Percentiles rank a stretch among this genome's conserved stretches.
Evolutionary conservation across 2,797 vertebrate species (phyloP).

Genomic region (Tinamus major): DNA sequence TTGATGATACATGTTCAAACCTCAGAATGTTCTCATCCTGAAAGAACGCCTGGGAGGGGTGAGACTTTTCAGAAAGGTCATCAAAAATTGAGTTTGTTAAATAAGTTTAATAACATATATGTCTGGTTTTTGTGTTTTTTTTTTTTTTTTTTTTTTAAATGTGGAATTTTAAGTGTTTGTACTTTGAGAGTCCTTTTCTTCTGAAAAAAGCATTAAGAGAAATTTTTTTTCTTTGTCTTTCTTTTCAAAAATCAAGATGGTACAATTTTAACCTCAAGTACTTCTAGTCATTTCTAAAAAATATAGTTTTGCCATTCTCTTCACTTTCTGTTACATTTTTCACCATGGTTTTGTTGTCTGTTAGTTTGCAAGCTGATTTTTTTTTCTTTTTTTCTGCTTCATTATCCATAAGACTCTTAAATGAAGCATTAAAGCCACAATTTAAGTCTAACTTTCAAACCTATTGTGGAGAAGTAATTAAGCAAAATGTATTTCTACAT

Average conservation of each 20-base stretch:
- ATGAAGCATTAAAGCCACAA: constrained; percentile 19
- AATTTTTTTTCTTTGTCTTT: background rate
- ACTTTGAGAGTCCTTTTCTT: background rate
- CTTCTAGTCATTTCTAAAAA: background rate
- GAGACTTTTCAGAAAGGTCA: background rate
- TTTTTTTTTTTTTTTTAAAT: background rate
- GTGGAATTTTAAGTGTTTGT: background rate
- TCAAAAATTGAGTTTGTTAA: rapidly evolving
- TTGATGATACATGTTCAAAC: background rate
- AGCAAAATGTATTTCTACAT: constrained; percentile 42
- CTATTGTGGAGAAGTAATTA: constrained; percentile 51
- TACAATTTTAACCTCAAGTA: background rate
- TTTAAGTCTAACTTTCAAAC: constrained; percentile 54
- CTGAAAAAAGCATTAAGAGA: background rate
- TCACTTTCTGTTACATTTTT: constrained; percentile 25
- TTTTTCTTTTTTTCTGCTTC: constrained; percentile 34
- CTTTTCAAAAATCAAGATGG: background rate
- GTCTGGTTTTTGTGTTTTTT: too few species aligned
- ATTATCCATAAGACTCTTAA: constrained; percentile 53
- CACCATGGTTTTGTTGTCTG: background rate
- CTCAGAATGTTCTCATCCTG: background rate
- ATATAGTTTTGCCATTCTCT: background rate
- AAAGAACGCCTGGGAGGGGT: background rate
- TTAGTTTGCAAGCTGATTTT: constrained; percentile 29
- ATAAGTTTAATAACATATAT: background rate